phyloP scores from a whole-genome alignment of 64 coral and sea anemone genomes.

The Acropora tenuis region DNA sequence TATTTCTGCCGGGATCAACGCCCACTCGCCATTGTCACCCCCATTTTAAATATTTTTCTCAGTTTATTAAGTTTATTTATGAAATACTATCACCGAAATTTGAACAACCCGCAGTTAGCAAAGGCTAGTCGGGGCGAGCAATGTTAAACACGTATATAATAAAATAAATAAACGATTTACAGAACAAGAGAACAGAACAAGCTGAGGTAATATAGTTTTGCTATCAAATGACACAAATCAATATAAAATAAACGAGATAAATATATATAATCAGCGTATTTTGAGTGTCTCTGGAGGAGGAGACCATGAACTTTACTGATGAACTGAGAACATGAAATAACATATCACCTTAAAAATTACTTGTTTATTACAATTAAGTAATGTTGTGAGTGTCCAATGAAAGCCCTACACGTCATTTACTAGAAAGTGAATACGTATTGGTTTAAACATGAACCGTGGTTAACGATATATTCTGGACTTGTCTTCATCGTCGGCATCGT shows the following conservation, averaged over 20 bases:
- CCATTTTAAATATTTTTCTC: background rate
- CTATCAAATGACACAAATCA: background rate
- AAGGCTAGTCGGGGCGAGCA: background rate
- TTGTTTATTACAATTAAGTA: background rate
- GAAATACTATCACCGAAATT: background rate
- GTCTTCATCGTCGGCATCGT: background rate
- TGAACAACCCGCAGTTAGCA: background rate
- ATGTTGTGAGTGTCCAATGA: background rate
- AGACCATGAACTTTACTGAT: background rate
- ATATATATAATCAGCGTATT: background rate
- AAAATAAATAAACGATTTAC: background rate
- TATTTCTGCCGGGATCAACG: background rate
- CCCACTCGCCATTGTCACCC: background rate
- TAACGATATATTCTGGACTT: background rate
- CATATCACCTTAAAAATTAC: background rate
- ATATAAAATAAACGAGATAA: background rate
- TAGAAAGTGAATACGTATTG: background rate
- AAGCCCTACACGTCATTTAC: background rate
- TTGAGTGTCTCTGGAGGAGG: background rate
- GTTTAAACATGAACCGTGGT: background rate
- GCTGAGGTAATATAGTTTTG: background rate
- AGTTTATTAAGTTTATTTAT: slow-evolving; percentile 1
- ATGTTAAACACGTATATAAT: background rate
- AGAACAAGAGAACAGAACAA: background rate
- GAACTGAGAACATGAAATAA: background rate